A percentile compares a stretch with the other conserved stretches of the same genome.
Conservation (phyloP, 2,888 invertebrate genomes). For the Syrista parreyssii region DNA sequence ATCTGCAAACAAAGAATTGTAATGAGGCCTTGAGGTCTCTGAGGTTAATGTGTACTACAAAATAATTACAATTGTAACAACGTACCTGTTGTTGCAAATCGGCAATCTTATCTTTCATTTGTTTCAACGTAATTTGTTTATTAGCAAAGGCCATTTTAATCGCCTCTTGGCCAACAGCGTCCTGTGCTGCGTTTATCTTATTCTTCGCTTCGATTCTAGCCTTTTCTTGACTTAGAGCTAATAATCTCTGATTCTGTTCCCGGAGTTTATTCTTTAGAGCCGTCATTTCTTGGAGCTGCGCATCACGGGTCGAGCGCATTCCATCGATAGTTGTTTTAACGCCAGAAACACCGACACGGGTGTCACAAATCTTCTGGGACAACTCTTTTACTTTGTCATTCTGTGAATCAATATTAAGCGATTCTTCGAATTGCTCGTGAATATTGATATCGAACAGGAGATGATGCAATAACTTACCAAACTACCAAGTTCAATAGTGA, state of each 20-base stretch:
- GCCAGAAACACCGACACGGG: slow-evolving; percentile 86
- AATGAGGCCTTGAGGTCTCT: too few species aligned
- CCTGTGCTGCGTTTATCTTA: slow-evolving; percentile 68
- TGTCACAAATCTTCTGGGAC: slow-evolving; percentile 84
- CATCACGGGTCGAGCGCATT: slow-evolving; percentile 92
- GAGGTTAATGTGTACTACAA: neutral
- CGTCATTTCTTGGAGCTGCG: slow-evolving; percentile 88
- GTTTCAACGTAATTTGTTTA: slow-evolving; percentile 79
- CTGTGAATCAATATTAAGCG: slow-evolving; percentile 55
- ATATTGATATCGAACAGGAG: neutral
- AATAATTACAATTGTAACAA: slow-evolving; percentile 9
- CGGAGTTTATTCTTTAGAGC: slow-evolving; percentile 84
- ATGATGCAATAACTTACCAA: slow-evolving; percentile 59
- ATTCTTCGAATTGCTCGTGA: neutral
- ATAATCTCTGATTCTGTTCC: slow-evolving; percentile 85
- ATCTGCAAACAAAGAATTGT: slow-evolving; percentile 67
- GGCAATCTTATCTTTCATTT: slow-evolving; percentile 77
- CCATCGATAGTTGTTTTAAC: slow-evolving; percentile 96
- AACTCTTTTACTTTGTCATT: slow-evolving; percentile 81
- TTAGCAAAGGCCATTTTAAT: slow-evolving; percentile 74
- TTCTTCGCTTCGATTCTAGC: slow-evolving; percentile 82
- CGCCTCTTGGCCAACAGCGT: slow-evolving; percentile 69
- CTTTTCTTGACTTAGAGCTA: slow-evolving; percentile 86
- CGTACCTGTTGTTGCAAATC: slow-evolving; percentile 76
- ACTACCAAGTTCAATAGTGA: slow-evolving; percentile 78